Percentiles rank a stretch among this genome's conserved stretches.
These are phyloP conservation scores for Patiria pectinifera DNA, from an alignment of 53 echinoderm and acorn worm genomes.

Conservation along the genomic window DNA sequence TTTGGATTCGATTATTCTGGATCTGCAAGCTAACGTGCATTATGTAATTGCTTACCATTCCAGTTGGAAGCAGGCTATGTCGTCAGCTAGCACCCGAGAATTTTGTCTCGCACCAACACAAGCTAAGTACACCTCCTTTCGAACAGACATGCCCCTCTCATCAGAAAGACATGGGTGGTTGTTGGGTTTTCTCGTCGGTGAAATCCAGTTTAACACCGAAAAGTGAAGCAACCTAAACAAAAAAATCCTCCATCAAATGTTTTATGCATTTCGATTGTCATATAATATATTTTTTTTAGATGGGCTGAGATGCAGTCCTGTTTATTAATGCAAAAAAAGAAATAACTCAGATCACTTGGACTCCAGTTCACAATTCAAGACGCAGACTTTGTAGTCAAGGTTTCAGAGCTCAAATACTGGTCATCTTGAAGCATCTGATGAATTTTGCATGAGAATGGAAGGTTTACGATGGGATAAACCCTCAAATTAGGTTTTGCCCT, in stretches of 20 bases:
- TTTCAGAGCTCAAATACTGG: too few relatives aligned
- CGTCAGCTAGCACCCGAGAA: background rate
- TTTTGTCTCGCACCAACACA: background rate
- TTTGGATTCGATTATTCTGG: too few relatives aligned
- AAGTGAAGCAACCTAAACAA: conserved; percentile 51
- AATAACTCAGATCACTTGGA: too few relatives aligned
- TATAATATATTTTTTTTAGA: background rate
- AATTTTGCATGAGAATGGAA: too few relatives aligned
- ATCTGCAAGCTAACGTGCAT: background rate
- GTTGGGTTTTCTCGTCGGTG: conserved; percentile 12
- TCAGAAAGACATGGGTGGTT: conserved; percentile 56
- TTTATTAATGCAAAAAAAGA: too few relatives aligned
- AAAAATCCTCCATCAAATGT: background rate
- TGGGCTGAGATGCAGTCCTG: too few relatives aligned
- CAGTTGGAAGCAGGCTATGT: background rate
- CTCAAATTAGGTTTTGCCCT: too few relatives aligned
- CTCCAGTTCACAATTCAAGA: too few relatives aligned
- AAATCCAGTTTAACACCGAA: conserved; percentile 50
- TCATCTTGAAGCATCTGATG: too few relatives aligned
- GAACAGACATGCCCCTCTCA: background rate
- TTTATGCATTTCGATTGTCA: background rate
- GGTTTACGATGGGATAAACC: too few relatives aligned
- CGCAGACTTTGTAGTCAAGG: too few relatives aligned
- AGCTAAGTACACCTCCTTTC: background rate
- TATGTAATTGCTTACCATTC: background rate